Evolutionary conservation across 2,797 vertebrate genomes (phyloP), one percentile per base, ranked within the genome.

Genomic region (Sciurus vulgaris): DNA sequence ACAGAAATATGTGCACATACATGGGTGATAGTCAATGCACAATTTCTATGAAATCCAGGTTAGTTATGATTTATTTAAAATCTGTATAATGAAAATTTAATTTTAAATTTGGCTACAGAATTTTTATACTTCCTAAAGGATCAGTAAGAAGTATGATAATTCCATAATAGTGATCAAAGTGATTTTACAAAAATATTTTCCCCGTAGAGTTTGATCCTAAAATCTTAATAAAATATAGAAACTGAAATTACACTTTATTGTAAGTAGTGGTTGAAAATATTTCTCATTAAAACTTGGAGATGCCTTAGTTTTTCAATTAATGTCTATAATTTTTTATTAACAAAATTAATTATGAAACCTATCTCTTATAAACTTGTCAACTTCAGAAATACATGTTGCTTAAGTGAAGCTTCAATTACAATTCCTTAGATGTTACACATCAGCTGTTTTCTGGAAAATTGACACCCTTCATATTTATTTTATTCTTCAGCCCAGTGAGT

Each of bases 41-140:
- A 82, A 47, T 10, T 61, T 6, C 9, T 56, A 73, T 33, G 70
- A 84, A 86, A 89, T 49, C 3, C 0, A 7, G 0, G 4, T 47
- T 67, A 14, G 26, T 12, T 30, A 59, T 41, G 28, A 91, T 70
- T 86, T 54, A 87, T 67, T 76, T 85, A 76, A 94, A 77, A 77
- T 65, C 3, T 81, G 7, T 59, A 91, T n/a, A 76, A 85, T 76
- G 38, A 78, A 94, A 90, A 49, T 7, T 86, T 92, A 84, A 59
- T 81, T 28, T 90, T 72, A 93, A 85, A 82, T 82, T 72, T 77
- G 24, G 30, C 44, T 26, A 54, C 15, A 51, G 30, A 83, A 38
- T 65, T 59, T 84, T 78, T 28, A 51, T 67, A 56, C 13, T 54
- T 82, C 30, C 20, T 51, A 61, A 84, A 69, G 2, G 1, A 79